Evolutionary conservation across 2,888 invertebrate genomes (phyloP).

Genomic region (Eulithis prunata): DNA sequence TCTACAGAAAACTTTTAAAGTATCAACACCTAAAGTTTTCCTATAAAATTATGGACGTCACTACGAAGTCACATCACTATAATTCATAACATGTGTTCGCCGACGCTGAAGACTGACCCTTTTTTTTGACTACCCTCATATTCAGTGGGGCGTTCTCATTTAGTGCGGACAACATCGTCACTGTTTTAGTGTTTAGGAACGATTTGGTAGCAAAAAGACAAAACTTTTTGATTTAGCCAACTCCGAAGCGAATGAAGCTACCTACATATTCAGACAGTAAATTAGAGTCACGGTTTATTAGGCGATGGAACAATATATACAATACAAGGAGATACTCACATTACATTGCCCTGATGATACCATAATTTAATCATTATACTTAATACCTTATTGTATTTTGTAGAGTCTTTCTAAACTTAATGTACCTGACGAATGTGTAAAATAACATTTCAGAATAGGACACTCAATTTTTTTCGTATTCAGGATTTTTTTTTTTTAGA

Average conservation of each 20-base stretch:
- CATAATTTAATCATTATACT: too few relatives aligned
- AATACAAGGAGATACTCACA: too few relatives aligned
- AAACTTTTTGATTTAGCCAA: slow-evolving; percentile 31
- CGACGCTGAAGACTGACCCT: slow-evolving; percentile 50
- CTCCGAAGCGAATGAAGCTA: neutral
- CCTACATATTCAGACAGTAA: neutral
- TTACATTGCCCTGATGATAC: too few relatives aligned
- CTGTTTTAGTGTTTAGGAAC: slow-evolving; percentile 38
- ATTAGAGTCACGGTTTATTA: too few relatives aligned
- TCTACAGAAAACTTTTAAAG: neutral
- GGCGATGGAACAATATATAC: too few relatives aligned
- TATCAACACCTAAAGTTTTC: slow-evolving; percentile 50
- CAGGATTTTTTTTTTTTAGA: too few relatives aligned
- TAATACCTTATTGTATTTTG: too few relatives aligned
- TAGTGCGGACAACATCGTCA: slow-evolving; percentile 43
- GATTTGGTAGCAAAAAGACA: slow-evolving; percentile 40
- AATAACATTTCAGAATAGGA: too few relatives aligned
- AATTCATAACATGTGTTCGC: slow-evolving; percentile 60
- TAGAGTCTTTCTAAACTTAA: too few relatives aligned
- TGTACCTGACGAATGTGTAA: too few relatives aligned
- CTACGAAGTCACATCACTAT: slow-evolving; percentile 50
- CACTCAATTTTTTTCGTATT: too few relatives aligned
- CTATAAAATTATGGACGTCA: slow-evolving; percentile 64
- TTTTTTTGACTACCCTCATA: slow-evolving; percentile 55
- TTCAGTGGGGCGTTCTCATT: slow-evolving; percentile 43